phyloP scores from a whole-genome alignment of 2,797 vertebrate species.

The Trematomus bernacchii region DNA sequence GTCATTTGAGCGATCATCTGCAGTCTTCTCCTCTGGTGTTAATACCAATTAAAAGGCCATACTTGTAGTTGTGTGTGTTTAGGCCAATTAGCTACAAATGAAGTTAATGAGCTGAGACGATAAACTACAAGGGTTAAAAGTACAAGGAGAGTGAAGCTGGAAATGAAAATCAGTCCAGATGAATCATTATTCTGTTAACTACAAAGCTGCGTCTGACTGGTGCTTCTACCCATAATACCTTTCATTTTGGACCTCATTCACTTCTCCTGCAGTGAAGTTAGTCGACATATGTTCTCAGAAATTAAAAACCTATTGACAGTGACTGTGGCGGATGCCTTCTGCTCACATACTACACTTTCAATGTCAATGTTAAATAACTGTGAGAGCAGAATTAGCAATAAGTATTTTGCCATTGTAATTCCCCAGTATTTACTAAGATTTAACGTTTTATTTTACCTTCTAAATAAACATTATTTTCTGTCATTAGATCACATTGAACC shows the following conservation, averaged over 20 bases:
- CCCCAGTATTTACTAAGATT: neutral
- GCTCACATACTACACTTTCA: neutral
- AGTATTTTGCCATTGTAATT: neutral
- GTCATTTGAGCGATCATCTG: neutral
- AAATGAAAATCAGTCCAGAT: conserved; percentile 9
- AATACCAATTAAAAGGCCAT: conserved; percentile 8
- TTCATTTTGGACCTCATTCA: neutral
- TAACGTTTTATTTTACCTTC: neutral
- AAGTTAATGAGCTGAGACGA: conserved; percentile 35
- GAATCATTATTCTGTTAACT: neutral
- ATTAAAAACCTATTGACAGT: neutral
- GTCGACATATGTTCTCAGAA: neutral
- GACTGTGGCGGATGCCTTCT: neutral
- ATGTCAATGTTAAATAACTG: neutral
- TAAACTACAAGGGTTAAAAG: conserved; percentile 21
- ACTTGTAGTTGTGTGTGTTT: conserved; percentile 19
- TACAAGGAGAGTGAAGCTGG: conserved; percentile 5
- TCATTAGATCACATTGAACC: conserved; percentile 87
- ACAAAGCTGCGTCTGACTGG: neutral
- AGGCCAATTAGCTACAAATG: conserved; percentile 33
- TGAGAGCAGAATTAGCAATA: neutral
- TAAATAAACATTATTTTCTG: conserved; percentile 13
- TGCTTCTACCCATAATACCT: neutral
- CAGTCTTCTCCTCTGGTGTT: neutral
- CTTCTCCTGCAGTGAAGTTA: neutral